A percentile compares a stretch with the other conserved stretches of the same genome.
Conservation (phyloP, 2,113 vertebrate species). For the rat (Rattus norvegicus) region DNA sequence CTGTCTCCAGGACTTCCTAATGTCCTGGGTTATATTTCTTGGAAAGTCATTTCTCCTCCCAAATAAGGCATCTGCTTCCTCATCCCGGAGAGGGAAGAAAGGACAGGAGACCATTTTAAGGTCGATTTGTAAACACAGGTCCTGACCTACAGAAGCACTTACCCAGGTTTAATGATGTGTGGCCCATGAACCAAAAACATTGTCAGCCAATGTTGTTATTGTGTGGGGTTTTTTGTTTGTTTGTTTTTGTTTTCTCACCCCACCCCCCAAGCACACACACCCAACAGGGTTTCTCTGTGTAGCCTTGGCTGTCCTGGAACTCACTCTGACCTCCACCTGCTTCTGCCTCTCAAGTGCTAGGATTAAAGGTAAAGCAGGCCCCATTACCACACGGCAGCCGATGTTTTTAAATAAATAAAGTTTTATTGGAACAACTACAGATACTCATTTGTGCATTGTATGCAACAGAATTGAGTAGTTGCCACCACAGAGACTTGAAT, state of each 20-base stretch:
- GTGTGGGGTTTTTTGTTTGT: too few species aligned
- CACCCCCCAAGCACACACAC: too few species aligned
- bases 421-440: slow-evolving; percentile 41
- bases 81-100: background rate
- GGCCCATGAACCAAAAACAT: background rate
- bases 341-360: too few species aligned
- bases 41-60: slow-evolving; percentile 16
- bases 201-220: background rate
- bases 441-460: background rate
- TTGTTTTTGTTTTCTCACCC: too few species aligned
- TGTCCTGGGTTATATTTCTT: background rate
- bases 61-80: background rate
- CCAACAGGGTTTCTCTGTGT: too few species aligned
- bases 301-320: too few species aligned
- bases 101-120: background rate
- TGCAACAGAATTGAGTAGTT: background rate
- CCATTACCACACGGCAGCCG: background rate
- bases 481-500: background rate
- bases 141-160: background rate
- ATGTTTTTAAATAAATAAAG: background rate
- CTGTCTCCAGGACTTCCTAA: slow-evolving; percentile 9
- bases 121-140: background rate
- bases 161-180: background rate
- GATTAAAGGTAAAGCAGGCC: too few species aligned
- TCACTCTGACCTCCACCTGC: too few species aligned